Evolutionary conservation across 2,113 vertebrate species (phyloP).

Genomic region (Carassius carassius): DNA sequence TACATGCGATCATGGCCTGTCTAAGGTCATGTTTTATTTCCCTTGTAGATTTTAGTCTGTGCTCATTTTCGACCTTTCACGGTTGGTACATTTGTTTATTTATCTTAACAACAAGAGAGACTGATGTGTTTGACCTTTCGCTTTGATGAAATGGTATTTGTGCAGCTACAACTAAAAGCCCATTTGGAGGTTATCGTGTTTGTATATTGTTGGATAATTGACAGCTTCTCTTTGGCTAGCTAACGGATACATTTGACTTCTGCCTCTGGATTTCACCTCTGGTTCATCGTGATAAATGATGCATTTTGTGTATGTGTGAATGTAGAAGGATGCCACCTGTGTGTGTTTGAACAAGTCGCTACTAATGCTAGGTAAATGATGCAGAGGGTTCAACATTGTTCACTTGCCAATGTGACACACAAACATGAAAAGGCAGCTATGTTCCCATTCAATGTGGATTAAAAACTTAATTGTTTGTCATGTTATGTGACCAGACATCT

Average conservation of each 20-base stretch:
- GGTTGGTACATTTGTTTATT: constrained; percentile 66
- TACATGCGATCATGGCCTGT: constrained; percentile 26
- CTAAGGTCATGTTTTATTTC: constrained; percentile 5
- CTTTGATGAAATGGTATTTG: constrained; percentile 69
- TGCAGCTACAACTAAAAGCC: constrained; percentile 55
- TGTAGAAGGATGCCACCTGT: not conserved
- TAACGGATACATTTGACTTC: constrained; percentile 35
- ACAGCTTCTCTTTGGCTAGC: constrained; percentile 19
- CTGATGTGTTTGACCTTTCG: constrained; percentile 73
- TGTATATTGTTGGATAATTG: constrained; percentile 55
- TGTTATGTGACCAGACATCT: too few relatives aligned
- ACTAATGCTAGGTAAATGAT: not conserved
- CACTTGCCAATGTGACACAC: not conserved
- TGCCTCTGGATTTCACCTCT: constrained; percentile 29
- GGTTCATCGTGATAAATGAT: constrained; percentile 20
- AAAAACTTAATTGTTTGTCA: too few relatives aligned
- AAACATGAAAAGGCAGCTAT: not conserved
- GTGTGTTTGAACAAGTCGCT: not conserved
- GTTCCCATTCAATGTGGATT: not conserved
- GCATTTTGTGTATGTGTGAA: not conserved
- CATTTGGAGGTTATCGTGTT: constrained; percentile 45
- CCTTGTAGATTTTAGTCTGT: constrained; percentile 47
- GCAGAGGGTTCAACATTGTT: not conserved
- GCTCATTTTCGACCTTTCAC: constrained; percentile 68
- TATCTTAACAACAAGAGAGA: constrained; percentile 69